Evolutionary conservation across 2,113 vertebrate genomes (phyloP).

Genomic region (Gorsachius goisagi): DNA sequence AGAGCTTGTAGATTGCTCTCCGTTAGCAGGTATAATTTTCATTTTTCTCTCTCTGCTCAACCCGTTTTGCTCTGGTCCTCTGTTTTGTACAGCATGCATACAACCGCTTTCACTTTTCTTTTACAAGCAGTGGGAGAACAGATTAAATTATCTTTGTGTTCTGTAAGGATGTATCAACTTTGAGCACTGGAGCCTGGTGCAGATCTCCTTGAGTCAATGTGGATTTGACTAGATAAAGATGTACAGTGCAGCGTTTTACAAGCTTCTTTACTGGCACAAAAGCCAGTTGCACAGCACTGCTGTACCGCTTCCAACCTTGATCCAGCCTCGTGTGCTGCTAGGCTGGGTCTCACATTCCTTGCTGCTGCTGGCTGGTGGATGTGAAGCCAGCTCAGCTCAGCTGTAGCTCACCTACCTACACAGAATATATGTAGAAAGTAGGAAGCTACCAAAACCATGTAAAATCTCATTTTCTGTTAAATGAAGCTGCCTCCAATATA

Average conservation of each 20-base stretch:
- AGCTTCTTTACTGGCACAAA: neutral
- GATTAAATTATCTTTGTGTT: neutral
- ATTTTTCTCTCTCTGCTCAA: neutral
- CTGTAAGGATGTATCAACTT: neutral
- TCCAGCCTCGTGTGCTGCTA: neutral
- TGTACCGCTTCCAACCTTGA: neutral
- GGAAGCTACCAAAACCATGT: neutral
- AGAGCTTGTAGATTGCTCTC: neutral
- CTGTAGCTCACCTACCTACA: neutral
- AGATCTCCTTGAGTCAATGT: neutral
- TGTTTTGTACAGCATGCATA: neutral
- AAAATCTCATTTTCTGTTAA: neutral
- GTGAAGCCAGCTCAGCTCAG: neutral
- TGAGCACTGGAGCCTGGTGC: neutral
- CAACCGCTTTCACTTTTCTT: neutral
- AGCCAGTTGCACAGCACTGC: neutral
- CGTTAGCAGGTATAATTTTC: neutral
- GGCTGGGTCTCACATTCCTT: neutral
- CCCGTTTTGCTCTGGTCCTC: neutral
- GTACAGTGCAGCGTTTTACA: neutral
- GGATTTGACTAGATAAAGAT: neutral
- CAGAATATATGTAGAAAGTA: neutral
- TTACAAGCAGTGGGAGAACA: neutral
- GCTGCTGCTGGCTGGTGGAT: neutral
- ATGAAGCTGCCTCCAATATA: accelerated